phyloP scores from a whole-genome alignment of 2,113 vertebrate species.

The Phalacrocorax pelagicus region DNA sequence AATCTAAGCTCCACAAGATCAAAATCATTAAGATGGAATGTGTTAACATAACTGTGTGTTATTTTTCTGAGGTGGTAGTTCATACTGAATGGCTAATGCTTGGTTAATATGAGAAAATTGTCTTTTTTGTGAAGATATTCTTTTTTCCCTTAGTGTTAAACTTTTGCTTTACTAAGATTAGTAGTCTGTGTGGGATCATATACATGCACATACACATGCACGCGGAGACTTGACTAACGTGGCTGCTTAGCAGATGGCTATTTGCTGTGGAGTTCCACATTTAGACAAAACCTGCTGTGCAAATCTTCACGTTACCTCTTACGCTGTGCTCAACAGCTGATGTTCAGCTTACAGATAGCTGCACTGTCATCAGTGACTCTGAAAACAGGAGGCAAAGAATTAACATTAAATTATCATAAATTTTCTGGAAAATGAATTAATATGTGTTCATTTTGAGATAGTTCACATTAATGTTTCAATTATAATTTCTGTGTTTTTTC shows the following conservation, averaged over 20 bases:
- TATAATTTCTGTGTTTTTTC: constrained; percentile 8
- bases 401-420: constrained; percentile 62
- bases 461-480: constrained; percentile 35
- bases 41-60: neutral
- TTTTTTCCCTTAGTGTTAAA: neutral
- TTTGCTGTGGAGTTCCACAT: constrained; percentile 57
- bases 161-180: neutral
- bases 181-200: constrained; percentile 11
- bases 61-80: neutral
- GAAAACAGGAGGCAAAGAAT: constrained; percentile 60
- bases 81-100: neutral
- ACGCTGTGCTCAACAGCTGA: constrained; percentile 34
- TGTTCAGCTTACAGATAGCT: constrained; percentile 57
- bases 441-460: neutral
- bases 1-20: neutral
- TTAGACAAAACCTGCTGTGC: constrained; percentile 62
- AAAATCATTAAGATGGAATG: neutral
- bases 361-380: constrained; percentile 44
- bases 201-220: neutral
- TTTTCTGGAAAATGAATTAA: constrained; percentile 60
- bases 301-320: constrained; percentile 58
- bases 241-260: constrained; percentile 60
- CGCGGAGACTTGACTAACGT: neutral
- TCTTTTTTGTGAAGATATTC: neutral
- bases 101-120: neutral